Evolutionary conservation across 2,797 vertebrate genomes (phyloP).

Genomic region (Clarias fuscus): DNA sequence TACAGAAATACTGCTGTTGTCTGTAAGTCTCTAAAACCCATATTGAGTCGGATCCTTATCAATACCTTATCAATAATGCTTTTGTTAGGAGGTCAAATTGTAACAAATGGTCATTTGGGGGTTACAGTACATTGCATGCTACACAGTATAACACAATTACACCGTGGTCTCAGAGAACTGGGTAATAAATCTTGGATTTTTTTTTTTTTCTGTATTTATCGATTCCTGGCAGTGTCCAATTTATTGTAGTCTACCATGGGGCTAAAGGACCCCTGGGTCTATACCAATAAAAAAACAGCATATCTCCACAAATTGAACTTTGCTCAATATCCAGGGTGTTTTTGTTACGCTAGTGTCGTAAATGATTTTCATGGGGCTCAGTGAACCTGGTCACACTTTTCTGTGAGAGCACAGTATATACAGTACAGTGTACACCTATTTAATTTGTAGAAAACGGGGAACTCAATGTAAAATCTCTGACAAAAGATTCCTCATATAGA

Average conservation of each 20-base stretch:
- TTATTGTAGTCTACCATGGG: conserved; percentile 7
- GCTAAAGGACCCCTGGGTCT: conserved; percentile 1
- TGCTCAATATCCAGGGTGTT: conserved; percentile 1
- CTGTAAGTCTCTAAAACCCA: not conserved
- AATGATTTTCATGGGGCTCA: not conserved
- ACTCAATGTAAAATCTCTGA: not conserved
- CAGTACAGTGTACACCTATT: too few relatives aligned
- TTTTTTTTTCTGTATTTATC: conserved; percentile 21
- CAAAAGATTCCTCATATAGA: too few relatives aligned
- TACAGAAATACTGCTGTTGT: not conserved
- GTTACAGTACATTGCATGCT: not conserved
- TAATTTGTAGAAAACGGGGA: not conserved
- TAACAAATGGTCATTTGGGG: not conserved
- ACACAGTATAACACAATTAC: not conserved
- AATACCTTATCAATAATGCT: not conserved
- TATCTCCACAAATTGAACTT: conserved; percentile 17
- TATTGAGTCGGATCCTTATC: not conserved
- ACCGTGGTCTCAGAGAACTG: not conserved
- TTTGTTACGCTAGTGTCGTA: conserved; percentile 4
- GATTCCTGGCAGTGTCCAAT: conserved; percentile 7
- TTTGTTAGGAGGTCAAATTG: not conserved
- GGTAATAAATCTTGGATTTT: conserved; percentile 27
- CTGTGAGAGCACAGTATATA: not conserved
- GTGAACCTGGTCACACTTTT: not conserved
- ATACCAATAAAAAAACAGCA: conserved; percentile 2